phyloP scores from a whole-genome alignment of 2,888 invertebrate species.

The Spodoptera picta region DNA sequence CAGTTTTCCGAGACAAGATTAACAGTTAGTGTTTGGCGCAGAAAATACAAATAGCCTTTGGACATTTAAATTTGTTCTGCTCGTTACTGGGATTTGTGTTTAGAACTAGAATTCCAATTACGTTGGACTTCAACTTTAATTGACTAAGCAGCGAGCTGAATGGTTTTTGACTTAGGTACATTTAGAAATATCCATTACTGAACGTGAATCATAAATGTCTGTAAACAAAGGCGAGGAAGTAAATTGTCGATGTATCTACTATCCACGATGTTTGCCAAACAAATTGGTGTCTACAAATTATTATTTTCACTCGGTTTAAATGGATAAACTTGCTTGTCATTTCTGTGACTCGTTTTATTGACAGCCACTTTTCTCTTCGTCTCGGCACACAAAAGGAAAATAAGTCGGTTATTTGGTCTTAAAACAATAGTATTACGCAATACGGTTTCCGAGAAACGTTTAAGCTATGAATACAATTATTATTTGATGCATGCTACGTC shows the following conservation, averaged over 20 bases:
- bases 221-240: no score
- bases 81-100: conserved; percentile 57
- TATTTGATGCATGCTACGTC: conserved; percentile 16
- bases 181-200: not conserved
- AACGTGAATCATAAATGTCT: not conserved
- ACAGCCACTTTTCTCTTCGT: no score
- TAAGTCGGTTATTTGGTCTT: no score
- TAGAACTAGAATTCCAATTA: conserved; percentile 53
- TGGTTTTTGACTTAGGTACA: conserved; percentile 29
- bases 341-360: no score
- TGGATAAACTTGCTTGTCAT: no score
- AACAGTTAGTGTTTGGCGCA: conserved; percentile 52
- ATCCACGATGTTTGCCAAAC: no score
- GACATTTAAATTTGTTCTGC: conserved; percentile 58
- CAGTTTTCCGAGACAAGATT: conserved; percentile 55
- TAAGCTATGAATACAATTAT: conserved; percentile 12
- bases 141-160: conserved; percentile 39
- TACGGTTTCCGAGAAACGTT: not conserved
- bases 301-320: no score
- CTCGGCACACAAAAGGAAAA: no score
- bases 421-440: not conserved
- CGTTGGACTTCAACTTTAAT: conserved; percentile 42
- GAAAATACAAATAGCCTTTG: conserved; percentile 60
- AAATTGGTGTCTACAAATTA: no score
- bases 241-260: no score